phyloP scores from a whole-genome alignment of 2,888 invertebrate species.

The Tuberolachnus salignus region DNA sequence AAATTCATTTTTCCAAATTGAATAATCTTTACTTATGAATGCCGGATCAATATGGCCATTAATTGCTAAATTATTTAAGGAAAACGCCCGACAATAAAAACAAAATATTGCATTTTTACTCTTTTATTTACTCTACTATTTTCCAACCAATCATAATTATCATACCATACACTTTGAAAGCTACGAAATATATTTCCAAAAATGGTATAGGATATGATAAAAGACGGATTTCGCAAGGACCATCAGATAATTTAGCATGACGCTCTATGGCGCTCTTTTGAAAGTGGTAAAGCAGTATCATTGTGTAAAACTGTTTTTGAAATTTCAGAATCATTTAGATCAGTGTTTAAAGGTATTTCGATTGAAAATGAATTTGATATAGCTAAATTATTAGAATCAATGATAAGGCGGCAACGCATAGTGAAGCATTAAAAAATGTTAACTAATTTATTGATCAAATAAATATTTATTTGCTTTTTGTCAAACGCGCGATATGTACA shows the following conservation, averaged over 20 bases:
- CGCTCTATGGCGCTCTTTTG: conserved; percentile 21
- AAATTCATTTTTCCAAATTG: conserved; percentile 9
- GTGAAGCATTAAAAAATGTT: too few relatives aligned
- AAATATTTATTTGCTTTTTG: too few relatives aligned
- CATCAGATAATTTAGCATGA: conserved; percentile 14
- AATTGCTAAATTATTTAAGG: conserved; percentile 18
- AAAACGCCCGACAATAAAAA: conserved; percentile 21
- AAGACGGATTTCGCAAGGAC: conserved; percentile 23
- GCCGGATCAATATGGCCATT: conserved; percentile 10
- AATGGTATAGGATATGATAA: conserved; percentile 18
- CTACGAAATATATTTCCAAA: conserved; percentile 33
- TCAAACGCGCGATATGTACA: too few relatives aligned
- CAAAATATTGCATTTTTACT: conserved; percentile 13
- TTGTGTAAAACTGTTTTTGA: conserved; percentile 13
- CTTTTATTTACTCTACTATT: too few relatives aligned
- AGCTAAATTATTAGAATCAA: conserved; percentile 6
- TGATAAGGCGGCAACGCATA: too few relatives aligned
- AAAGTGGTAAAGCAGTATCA: conserved; percentile 22
- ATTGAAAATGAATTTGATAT: conserved; percentile 10
- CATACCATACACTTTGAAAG: conserved; percentile 6
- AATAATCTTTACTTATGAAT: conserved; percentile 1
- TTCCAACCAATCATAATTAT: conserved; percentile 34
- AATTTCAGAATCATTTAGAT: conserved; percentile 10
- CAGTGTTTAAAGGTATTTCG: too few relatives aligned
- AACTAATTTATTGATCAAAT: too few relatives aligned